Evolutionary conservation across 2,888 invertebrate genomes (phyloP).

Genomic region (Ectemnius lituratus): DNA sequence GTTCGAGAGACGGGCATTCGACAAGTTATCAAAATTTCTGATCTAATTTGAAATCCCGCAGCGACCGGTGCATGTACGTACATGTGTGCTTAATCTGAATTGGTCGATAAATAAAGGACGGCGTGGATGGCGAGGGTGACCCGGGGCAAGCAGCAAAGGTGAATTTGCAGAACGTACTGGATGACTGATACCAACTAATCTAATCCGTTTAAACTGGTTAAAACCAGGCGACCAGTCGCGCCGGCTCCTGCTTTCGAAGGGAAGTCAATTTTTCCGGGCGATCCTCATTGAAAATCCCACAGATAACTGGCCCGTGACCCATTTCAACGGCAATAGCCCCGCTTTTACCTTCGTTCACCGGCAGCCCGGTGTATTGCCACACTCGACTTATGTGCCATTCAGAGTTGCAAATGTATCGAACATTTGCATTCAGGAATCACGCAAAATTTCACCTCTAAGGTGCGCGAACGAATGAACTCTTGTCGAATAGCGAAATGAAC

Average conservation of each 20-base stretch:
- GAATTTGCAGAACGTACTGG: neutral
- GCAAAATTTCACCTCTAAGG: too few species aligned
- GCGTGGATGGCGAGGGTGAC: too few species aligned
- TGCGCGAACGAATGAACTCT: too few species aligned
- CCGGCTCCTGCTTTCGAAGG: constrained; percentile 13
- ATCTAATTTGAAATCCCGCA: too few species aligned
- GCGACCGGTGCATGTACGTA: too few species aligned
- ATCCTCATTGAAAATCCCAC: constrained; percentile 46
- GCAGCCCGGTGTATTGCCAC: constrained; percentile 13
- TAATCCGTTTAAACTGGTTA: neutral
- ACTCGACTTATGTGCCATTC: neutral
- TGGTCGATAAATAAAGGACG: too few species aligned
- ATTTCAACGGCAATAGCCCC: constrained; percentile 27
- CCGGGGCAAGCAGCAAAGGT: neutral
- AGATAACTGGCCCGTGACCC: constrained; percentile 46
- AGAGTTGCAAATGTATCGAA: neutral
- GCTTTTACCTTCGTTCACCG: constrained; percentile 34
- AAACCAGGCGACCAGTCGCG: constrained; percentile 3
- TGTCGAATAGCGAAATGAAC: too few species aligned
- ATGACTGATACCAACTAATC: neutral
- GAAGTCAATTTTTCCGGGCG: constrained; percentile 30
- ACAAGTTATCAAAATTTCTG: too few species aligned
- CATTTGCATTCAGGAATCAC: too few species aligned
- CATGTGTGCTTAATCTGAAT: too few species aligned
- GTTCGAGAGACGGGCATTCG: too few species aligned